These are phyloP conservation scores for Scolanthus callimorphus DNA, from an alignment of 92 coral and sea anemone genomes.

Conservation along the genomic window DNA sequence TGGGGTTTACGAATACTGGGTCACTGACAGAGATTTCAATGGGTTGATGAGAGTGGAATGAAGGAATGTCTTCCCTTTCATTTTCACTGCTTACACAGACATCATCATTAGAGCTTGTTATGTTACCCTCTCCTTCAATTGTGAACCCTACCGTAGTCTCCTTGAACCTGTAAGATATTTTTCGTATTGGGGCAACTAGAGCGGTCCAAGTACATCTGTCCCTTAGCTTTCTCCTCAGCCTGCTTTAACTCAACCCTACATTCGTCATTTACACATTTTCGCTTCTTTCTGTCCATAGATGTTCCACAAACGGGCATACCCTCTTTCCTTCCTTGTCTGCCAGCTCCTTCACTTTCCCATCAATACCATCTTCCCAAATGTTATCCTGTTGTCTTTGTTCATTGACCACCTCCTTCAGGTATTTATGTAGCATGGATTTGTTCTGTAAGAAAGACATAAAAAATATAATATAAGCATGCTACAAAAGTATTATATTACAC, in stretches of 20 bases:
- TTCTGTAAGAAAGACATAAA: background rate
- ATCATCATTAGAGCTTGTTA: too few relatives aligned
- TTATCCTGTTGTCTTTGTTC: background rate
- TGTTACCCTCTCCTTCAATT: too few relatives aligned
- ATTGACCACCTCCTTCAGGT: background rate
- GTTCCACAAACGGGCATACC: background rate
- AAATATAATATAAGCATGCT: too few relatives aligned
- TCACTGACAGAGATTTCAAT: slow-evolving; percentile 17
- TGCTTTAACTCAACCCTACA: slow-evolving; percentile 21
- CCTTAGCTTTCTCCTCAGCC: slow-evolving; percentile 27
- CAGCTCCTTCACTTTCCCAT: background rate
- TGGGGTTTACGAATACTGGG: slow-evolving; percentile 32
- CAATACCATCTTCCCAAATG: background rate
- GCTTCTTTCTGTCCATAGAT: background rate
- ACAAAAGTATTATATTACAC: background rate
- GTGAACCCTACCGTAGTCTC: background rate
- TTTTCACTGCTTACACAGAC: too few relatives aligned
- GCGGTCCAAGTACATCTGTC: slow-evolving; percentile 31
- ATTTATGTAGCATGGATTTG: background rate
- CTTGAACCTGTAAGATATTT: slow-evolving; percentile 5
- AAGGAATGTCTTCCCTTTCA: background rate
- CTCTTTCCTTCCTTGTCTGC: background rate
- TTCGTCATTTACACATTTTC: slow-evolving; percentile 24
- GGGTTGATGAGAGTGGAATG: slow-evolving; percentile 11
- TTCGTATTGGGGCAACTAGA: slow-evolving; percentile 26